Base-by-base conservation (phyloP, 2,888 invertebrate genomes). In the Dicranocentrus wangi region DNA sequence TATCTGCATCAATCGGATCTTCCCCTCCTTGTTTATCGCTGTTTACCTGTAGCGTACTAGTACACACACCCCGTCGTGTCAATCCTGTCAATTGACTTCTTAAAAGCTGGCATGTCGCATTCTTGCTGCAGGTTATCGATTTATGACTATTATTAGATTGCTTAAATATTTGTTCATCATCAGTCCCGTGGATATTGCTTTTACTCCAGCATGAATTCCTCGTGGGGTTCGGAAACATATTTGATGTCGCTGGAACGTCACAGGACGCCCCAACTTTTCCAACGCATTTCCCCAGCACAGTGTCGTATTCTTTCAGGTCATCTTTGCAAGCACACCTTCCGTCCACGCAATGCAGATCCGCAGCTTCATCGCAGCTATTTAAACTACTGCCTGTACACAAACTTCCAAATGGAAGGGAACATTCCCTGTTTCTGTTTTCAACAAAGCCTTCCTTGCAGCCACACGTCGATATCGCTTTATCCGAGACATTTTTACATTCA, bases 271-370 rank as follows among this genome's bases (percentile, higher is more conserved):
- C 82, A 15, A 72, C 58, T 21, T 69, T 69, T n/a, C n/a, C n/a
- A n/a, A n/a, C n/a, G n/a, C n/a, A n/a, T n/a, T n/a, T n/a, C n/a
- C 15, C 80, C 83, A 1, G 82, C 28, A 71, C 83, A 84, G 7
- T 21, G 58, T 82, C 77, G 53, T 61, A 84, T 2, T 23, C 42
- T 61, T 76, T 80, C 2, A 77, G 47, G 10, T 39, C 42, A 72
- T 84, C 84, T 58, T 70, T 79, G 43, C 84, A 84, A 19, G 47
- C 47, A 65, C 84, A 84, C n/a, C 19, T 25, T 19, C 78, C 70
- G 47, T 84, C 43, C 2, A 82, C 72, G 51, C 84, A 84, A 51
- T 81, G 63, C 2, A 79, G 61, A 15, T 65, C 71, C 19, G 73
- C 78, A 0, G 60, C 79, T 21, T n/a, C 47, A 42, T 78, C 75